Conservation (phyloP, 2,797 vertebrate genomes). For the Falco novaeseelandiae region DNA sequence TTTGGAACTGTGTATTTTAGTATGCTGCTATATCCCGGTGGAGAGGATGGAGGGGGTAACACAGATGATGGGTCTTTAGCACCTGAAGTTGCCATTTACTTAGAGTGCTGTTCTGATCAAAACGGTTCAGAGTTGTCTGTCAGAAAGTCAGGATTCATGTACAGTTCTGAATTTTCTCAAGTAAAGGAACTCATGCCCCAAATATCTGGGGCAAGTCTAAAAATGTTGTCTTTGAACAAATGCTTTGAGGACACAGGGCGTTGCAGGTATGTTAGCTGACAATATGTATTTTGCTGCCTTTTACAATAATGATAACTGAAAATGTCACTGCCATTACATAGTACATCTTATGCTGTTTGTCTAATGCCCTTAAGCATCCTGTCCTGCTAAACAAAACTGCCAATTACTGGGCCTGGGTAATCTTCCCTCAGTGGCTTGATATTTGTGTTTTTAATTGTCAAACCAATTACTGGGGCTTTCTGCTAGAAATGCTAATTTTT, state of each 20-base stretch:
- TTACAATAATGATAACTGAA: slow-evolving; percentile 70
- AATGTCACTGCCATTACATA: slow-evolving; percentile 74
- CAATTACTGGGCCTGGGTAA: slow-evolving; percentile 68
- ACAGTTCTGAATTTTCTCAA: background rate
- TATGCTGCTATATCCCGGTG: rapidly evolving
- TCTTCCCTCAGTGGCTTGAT: slow-evolving; percentile 62
- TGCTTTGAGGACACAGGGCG: background rate
- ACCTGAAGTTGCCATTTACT: background rate
- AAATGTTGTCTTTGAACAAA: background rate
- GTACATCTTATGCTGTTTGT: slow-evolving; percentile 51
- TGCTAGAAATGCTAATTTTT: slow-evolving; percentile 42
- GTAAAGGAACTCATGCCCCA: background rate
- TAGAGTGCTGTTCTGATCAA: background rate
- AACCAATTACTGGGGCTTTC: slow-evolving; percentile 62
- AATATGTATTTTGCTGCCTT: slow-evolving; percentile 68
- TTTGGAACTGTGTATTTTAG: background rate
- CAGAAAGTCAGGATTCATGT: background rate
- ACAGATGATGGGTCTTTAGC: background rate
- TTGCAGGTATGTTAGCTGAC: slow-evolving; percentile 38
- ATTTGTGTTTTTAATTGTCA: slow-evolving; percentile 81
- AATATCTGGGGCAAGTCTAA: background rate
- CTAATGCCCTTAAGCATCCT: slow-evolving; percentile 69
- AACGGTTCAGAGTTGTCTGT: background rate
- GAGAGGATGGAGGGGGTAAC: background rate
- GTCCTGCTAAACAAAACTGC: slow-evolving; percentile 68